These are phyloP conservation scores for Chalcis sispes DNA, from an alignment of 2,888 invertebrate species.

Conservation along the genomic window DNA sequence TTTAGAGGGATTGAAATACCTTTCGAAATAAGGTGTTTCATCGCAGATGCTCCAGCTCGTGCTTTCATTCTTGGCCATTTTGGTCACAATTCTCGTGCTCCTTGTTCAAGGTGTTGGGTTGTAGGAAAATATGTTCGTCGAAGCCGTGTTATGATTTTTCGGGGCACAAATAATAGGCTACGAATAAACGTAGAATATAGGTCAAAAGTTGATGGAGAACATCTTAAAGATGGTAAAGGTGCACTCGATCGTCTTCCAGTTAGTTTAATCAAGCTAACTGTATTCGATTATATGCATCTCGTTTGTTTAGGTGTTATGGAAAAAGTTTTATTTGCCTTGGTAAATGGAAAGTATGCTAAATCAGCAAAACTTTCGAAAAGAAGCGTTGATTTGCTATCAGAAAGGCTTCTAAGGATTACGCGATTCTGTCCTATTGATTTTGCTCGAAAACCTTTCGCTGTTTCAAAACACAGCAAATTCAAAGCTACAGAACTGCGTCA, in stretches of 20 bases:
- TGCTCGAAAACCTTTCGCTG: neutral
- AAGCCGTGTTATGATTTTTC: neutral
- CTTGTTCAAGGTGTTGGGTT: too few relatives aligned
- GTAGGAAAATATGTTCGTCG: neutral
- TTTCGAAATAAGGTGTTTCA: neutral
- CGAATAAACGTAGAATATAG: neutral
- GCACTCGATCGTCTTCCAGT: too few relatives aligned
- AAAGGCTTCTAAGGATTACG: too few relatives aligned
- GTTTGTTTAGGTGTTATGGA: conserved; percentile 45
- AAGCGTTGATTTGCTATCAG: neutral
- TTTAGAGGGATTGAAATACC: neutral
- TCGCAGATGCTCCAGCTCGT: conserved; percentile 28
- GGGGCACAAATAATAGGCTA: neutral
- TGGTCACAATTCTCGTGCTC: conserved; percentile 9
- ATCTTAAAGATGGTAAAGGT: too few relatives aligned
- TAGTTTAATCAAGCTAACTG: conserved; percentile 31
- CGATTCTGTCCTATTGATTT: neutral
- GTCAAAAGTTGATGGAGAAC: neutral
- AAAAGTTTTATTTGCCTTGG: conserved; percentile 35
- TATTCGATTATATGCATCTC: conserved; percentile 57
- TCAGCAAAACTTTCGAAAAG: neutral
- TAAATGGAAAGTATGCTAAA: conserved; percentile 41
- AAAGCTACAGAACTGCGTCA: neutral
- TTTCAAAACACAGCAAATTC: neutral
- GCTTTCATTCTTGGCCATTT: conserved; percentile 4